Conservation (phyloP, 1,140 invertebrate species). For the Drosophila nebulosa region DNA sequence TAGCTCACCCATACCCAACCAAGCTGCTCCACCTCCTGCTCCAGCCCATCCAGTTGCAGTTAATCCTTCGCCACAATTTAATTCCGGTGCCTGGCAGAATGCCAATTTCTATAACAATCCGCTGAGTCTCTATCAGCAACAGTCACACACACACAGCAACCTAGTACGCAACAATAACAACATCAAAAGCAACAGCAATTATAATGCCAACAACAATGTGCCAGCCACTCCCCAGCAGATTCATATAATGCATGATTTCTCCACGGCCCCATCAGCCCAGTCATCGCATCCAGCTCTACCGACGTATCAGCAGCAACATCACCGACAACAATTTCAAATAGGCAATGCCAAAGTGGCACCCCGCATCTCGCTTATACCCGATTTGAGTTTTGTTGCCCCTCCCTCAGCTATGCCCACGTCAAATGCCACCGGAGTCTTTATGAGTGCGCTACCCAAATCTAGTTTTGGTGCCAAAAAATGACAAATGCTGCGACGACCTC, state of each 20-base stretch:
- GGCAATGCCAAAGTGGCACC: slow-evolving; percentile 76
- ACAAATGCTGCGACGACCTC: slow-evolving; percentile 48
- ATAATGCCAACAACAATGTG: slow-evolving; percentile 52
- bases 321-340: slow-evolving; percentile 67
- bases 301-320: slow-evolving; percentile 56
- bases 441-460: slow-evolving; percentile 66
- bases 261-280: slow-evolving; percentile 55
- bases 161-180: slow-evolving; percentile 38
- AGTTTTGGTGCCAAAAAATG: slow-evolving; percentile 75
- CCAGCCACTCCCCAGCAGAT: slow-evolving; percentile 58
- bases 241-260: slow-evolving; percentile 78
- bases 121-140: slow-evolving; percentile 64
- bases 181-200: slow-evolving; percentile 28
- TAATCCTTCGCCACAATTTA: slow-evolving; percentile 56
- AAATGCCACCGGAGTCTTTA: slow-evolving; percentile 70
- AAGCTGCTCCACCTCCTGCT: neutral
- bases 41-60: slow-evolving; percentile 14
- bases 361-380: slow-evolving; percentile 81
- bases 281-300: slow-evolving; percentile 27
- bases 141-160: slow-evolving; percentile 56
- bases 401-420: slow-evolving; percentile 46
- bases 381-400: slow-evolving; percentile 82
- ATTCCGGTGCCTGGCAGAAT: slow-evolving; percentile 76
- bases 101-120: slow-evolving; percentile 80
- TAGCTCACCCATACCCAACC: slow-evolving; percentile 75